phyloP scores from a whole-genome alignment of 1,140 invertebrate species.

The Drosophila baimaii region DNA sequence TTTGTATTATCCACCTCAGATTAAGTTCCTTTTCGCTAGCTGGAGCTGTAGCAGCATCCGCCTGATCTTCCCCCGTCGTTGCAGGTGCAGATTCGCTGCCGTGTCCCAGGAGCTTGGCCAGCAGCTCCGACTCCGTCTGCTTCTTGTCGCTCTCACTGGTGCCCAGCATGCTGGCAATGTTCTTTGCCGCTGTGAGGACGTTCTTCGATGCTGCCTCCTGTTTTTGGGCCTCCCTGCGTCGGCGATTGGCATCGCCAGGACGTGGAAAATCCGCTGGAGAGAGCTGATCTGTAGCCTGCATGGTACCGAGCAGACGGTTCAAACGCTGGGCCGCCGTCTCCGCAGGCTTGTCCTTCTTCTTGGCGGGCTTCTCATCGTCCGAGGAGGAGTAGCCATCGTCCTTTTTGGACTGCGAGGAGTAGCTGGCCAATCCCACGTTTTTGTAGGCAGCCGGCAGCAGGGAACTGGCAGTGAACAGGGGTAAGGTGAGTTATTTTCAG shows the following conservation, averaged over 20 bases:
- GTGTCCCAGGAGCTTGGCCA: conserved; percentile 88
- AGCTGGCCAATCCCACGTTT: conserved; percentile 60
- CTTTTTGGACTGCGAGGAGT: conserved; percentile 63
- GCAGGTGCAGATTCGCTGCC: conserved; percentile 81
- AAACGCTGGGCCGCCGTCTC: conserved; percentile 73
- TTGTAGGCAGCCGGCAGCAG: conserved; percentile 57
- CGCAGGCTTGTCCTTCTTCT: conserved; percentile 37
- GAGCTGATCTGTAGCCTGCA: conserved; percentile 66
- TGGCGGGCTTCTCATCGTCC: conserved; percentile 65
- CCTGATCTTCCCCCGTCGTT: conserved; percentile 11
- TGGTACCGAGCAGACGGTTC: conserved; percentile 71
- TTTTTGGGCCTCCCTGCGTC: conserved; percentile 60
- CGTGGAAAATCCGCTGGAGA: conserved; percentile 54
- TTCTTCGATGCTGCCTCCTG: conserved; percentile 63
- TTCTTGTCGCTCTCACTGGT: conserved; percentile 86
- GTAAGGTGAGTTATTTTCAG: neutral
- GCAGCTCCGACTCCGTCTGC: conserved; percentile 90
- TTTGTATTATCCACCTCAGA: conserved; percentile 53
- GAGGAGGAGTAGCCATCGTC: conserved; percentile 69
- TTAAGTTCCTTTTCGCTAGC: conserved; percentile 66
- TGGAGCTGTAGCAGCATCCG: conserved; percentile 2
- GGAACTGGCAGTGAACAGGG: conserved; percentile 23
- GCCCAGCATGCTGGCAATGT: conserved; percentile 88
- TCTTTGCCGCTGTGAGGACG: conserved; percentile 87
- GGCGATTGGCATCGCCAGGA: conserved; percentile 68